Evolutionary conservation across 2,797 vertebrate genomes (phyloP).

Genomic region (Xiphorhynchus erythropygius): DNA sequence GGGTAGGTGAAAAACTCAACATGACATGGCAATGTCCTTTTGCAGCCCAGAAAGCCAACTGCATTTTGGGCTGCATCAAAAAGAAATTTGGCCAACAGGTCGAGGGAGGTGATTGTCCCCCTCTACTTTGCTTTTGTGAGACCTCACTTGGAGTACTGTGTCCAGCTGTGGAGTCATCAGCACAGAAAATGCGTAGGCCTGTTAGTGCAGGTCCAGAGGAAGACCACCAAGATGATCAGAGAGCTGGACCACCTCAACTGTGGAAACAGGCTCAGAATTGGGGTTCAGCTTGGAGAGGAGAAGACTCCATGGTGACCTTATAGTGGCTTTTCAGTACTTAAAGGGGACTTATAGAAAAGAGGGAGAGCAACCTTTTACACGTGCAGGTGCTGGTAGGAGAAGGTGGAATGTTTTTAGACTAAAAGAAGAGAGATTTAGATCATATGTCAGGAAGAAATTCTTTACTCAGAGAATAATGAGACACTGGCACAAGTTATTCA

Average conservation of each 20-base stretch:
- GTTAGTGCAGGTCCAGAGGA: not conserved
- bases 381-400: not conserved
- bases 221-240: no score
- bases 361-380: no score
- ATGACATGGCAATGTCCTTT: fast-evolving
- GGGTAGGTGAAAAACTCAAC: fast-evolving
- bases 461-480: not conserved
- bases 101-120: not conserved
- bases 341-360: no score
- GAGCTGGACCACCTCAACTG: not conserved
- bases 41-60: not conserved
- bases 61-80: fast-evolving
- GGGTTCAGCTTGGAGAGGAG: no score
- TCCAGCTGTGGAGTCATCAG: not conserved
- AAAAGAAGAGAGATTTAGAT: not conserved
- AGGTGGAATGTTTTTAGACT: not conserved
- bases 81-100: not conserved
- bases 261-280: not conserved
- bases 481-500: not conserved
- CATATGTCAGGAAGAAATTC: not conserved
- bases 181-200: not conserved
- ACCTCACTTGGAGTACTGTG: not conserved
- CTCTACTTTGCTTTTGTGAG: not conserved
- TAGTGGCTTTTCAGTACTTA: not conserved
- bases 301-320: not conserved